Evolutionary conservation across 2,113 vertebrate genomes (phyloP).

Genomic region (Cryptotis parvus): DNA sequence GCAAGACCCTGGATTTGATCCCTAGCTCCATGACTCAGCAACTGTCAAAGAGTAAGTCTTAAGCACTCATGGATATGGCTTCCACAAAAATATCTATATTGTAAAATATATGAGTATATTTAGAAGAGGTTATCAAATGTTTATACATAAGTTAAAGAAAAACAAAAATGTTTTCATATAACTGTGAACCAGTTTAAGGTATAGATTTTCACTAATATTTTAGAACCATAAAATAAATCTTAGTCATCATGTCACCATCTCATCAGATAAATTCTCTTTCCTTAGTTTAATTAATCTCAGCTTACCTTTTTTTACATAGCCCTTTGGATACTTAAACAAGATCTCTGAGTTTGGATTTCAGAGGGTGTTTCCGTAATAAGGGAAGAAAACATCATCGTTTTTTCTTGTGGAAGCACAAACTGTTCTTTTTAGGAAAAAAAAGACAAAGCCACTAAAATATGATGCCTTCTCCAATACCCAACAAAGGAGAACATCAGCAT

Average conservation of each 20-base stretch:
- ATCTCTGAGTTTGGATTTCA: constrained; percentile 11
- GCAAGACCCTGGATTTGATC: background rate
- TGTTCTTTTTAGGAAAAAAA: constrained; percentile 43
- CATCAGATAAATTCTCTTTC: background rate
- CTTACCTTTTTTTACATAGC: background rate
- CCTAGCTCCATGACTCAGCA: background rate
- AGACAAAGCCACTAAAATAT: background rate
- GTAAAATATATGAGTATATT: background rate
- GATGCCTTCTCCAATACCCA: constrained; percentile 53
- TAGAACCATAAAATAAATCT: background rate
- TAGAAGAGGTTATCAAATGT: background rate
- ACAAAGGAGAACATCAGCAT: background rate
- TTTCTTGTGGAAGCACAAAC: constrained; percentile 30
- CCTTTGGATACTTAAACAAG: background rate
- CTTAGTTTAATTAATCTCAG: background rate
- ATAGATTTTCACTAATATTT: background rate
- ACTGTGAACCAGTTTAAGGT: background rate
- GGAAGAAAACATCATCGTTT: constrained; percentile 77
- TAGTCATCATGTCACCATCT: background rate
- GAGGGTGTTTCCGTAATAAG: constrained; percentile 69
- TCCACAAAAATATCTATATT: background rate
- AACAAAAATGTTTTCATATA: background rate
- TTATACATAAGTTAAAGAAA: background rate
- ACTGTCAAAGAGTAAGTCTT: too few species aligned
- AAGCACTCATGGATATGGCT: too few species aligned